Conservation (phyloP, 2,888 invertebrate species). For the Hanleya hanleyi region DNA sequence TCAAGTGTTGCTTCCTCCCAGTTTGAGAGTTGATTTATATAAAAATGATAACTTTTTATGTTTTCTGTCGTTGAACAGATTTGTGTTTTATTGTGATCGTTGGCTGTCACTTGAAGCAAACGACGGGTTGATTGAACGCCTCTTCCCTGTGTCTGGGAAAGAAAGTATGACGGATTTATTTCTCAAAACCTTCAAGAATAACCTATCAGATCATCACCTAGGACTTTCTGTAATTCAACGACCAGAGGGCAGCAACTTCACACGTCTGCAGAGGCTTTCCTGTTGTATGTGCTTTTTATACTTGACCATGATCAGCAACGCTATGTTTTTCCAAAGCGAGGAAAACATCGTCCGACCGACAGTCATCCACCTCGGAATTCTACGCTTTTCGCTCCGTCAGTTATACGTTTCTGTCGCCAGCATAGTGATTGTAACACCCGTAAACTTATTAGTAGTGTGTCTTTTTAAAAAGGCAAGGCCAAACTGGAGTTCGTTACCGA, state of each 20-base stretch:
- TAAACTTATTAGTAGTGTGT: slow-evolving; percentile 60
- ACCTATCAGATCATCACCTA: slow-evolving; percentile 67
- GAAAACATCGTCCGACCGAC: background rate
- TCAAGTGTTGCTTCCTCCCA: too few species aligned
- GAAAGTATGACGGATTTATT: slow-evolving; percentile 64
- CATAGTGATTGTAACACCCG: slow-evolving; percentile 63
- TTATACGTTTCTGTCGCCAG: slow-evolving; percentile 46
- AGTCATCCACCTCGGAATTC: slow-evolving; percentile 60
- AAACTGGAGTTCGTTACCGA: background rate
- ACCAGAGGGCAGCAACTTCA: slow-evolving; percentile 68
- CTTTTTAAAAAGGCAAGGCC: slow-evolving; percentile 51
- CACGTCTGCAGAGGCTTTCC: slow-evolving; percentile 60
- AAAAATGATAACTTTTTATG: too few species aligned
- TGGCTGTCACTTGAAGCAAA: slow-evolving; percentile 49
- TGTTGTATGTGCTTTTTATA: slow-evolving; percentile 67
- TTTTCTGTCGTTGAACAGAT: background rate
- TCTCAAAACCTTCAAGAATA: slow-evolving; percentile 19
- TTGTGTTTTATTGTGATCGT: slow-evolving; percentile 52
- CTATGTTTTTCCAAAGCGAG: slow-evolving; percentile 66
- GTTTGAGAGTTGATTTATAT: too few species aligned
- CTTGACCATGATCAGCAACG: slow-evolving; percentile 70
- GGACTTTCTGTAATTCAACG: slow-evolving; percentile 72
- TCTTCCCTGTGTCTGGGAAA: slow-evolving; percentile 5
- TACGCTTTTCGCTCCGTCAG: slow-evolving; percentile 48
- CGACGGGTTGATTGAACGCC: background rate